phyloP scores from a whole-genome alignment of 2,888 invertebrate species.

The Stenoptilia bipunctidactyla region DNA sequence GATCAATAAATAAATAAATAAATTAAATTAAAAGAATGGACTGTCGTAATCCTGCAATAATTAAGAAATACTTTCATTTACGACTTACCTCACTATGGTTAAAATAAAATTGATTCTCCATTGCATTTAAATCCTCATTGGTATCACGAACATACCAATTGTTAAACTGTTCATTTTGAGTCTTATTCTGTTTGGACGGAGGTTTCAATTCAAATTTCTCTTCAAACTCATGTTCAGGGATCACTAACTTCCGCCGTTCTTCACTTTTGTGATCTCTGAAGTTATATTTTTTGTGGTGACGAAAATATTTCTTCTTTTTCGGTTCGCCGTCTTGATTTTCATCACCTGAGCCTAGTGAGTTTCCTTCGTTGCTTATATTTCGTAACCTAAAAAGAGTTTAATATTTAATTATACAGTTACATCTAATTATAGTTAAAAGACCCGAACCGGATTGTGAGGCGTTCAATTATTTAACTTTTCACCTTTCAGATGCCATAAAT shows the following conservation, averaged over 20 bases:
- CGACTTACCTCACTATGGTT: slow-evolving; percentile 38
- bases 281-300: slow-evolving; percentile 45
- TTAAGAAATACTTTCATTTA: too few species aligned
- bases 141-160: slow-evolving; percentile 58
- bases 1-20: too few species aligned
- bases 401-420: too few species aligned
- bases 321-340: slow-evolving; percentile 24
- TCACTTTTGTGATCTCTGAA: slow-evolving; percentile 26
- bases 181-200: slow-evolving; percentile 40
- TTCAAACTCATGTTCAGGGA: slow-evolving; percentile 74
- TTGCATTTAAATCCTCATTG: slow-evolving; percentile 47
- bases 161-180: slow-evolving; percentile 30
- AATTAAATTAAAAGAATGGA: too few species aligned
- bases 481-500: too few species aligned
- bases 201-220: slow-evolving; percentile 68
- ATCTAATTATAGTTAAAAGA: too few species aligned
- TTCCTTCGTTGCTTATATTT: background rate
- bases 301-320: slow-evolving; percentile 49
- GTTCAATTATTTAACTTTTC: too few species aligned
- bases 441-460: too few species aligned
- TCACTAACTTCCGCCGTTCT: slow-evolving; percentile 34
- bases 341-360: slow-evolving; percentile 19
- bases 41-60: too few species aligned
- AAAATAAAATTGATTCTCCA: slow-evolving; percentile 31
- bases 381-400: slow-evolving; percentile 4